Evolutionary conservation across 1,140 invertebrate species (phyloP).

Genomic region (Drosophila pseudoananassae): DNA sequence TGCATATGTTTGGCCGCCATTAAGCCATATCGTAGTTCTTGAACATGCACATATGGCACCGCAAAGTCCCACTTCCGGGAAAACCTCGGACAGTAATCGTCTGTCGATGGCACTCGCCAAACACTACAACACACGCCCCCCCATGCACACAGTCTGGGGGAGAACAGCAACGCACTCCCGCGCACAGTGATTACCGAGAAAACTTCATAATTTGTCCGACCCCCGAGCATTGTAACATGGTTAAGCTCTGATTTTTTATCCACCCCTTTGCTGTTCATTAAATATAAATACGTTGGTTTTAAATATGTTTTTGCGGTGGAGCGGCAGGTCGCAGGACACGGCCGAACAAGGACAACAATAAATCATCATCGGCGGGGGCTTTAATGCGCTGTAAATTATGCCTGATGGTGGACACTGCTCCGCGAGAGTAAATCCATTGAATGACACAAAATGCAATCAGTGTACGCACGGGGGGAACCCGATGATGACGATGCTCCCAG

Average conservation of each 20-base stretch:
- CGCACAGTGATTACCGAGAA: constrained; percentile 28
- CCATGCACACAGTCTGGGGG: background rate
- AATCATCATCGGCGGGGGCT: constrained; percentile 68
- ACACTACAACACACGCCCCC: constrained; percentile 1
- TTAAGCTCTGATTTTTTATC: constrained; percentile 59
- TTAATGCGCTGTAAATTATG: constrained; percentile 79
- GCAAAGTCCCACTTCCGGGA: constrained; percentile 7
- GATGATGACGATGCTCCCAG: constrained; percentile 7
- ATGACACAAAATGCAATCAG: constrained; percentile 61
- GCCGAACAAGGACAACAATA: constrained; percentile 56
- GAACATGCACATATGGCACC: background rate
- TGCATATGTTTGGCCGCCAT: background rate
- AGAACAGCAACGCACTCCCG: background rate
- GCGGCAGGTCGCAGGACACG: constrained; percentile 26
- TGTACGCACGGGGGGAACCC: constrained; percentile 13
- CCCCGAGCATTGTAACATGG: constrained; percentile 46
- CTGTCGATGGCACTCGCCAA: constrained; percentile 17
- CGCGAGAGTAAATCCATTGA: constrained; percentile 39
- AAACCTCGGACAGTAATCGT: constrained; percentile 15
- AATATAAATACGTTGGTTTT: constrained; percentile 65
- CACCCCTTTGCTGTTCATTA: constrained; percentile 61
- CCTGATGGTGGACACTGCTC: constrained; percentile 36
- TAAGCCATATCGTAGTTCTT: background rate
- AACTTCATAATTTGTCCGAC: constrained; percentile 42
- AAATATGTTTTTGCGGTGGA: constrained; percentile 70